Conservation (phyloP, 1,140 invertebrate genomes). For the Nautilus pompilius region DNA sequence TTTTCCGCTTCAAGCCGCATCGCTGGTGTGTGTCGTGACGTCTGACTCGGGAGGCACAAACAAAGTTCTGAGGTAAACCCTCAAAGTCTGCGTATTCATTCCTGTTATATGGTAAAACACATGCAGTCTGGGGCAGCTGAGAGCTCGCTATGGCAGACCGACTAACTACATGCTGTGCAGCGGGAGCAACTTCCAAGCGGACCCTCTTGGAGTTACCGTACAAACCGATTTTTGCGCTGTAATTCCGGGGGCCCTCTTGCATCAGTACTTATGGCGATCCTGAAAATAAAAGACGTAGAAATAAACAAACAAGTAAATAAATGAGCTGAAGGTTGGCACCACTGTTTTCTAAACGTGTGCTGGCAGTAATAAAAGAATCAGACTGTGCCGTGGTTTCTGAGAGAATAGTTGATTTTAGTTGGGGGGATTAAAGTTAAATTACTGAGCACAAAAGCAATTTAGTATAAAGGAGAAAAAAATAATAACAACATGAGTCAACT, state of each 20-base stretch:
- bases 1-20: constrained; percentile 48
- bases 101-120: constrained; percentile 26
- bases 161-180: constrained; percentile 44
- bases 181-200: constrained; percentile 37
- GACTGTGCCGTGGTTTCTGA: no score
- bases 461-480: no score
- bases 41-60: constrained; percentile 18
- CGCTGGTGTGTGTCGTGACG: constrained; percentile 24
- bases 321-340: no score
- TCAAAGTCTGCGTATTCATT: constrained; percentile 16
- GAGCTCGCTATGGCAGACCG: constrained; percentile 10
- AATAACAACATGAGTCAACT: no score
- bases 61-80: constrained; percentile 3
- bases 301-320: no score
- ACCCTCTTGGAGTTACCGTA: constrained; percentile 48
- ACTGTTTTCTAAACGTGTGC: no score
- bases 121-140: constrained; percentile 18
- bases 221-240: constrained; percentile 41
- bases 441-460: no score
- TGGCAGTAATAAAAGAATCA: no score
- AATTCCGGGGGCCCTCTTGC: constrained; percentile 45
- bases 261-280: constrained; percentile 30
- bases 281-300: constrained; percentile 13
- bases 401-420: no score
- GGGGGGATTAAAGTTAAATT: no score